A percentile compares a stretch with the other conserved stretches of the same genome.
phyloP scores from a whole-genome alignment of 2,888 invertebrate species.

The Drosophila heteroneura region DNA sequence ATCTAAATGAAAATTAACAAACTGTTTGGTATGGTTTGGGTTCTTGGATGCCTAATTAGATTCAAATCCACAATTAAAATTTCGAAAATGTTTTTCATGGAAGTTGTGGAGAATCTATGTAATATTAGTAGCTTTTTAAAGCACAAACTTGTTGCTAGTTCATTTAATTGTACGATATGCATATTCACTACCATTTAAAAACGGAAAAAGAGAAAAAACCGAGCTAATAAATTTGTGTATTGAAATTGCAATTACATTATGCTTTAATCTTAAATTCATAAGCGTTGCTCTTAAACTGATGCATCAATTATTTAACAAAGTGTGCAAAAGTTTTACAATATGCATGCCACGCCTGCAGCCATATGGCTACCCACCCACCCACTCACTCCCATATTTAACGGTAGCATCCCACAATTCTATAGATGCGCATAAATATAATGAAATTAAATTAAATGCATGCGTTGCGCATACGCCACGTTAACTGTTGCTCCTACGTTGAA shows the following conservation, averaged over 20 bases:
- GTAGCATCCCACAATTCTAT: slow-evolving; percentile 50
- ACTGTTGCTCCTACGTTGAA: slow-evolving; percentile 68
- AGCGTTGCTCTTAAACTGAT: slow-evolving; percentile 49
- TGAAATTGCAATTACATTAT: slow-evolving; percentile 74
- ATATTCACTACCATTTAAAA: slow-evolving; percentile 41
- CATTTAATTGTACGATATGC: slow-evolving; percentile 55
- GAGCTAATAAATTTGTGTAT: slow-evolving; percentile 52
- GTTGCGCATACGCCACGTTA: slow-evolving; percentile 82
- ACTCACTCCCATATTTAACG: slow-evolving; percentile 15
- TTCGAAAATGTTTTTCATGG: neutral
- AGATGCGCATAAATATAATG: slow-evolving; percentile 81
- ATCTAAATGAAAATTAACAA: slow-evolving; percentile 74
- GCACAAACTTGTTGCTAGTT: slow-evolving; percentile 65
- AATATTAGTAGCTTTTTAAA: slow-evolving; percentile 46
- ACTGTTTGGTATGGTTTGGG: slow-evolving; percentile 48
- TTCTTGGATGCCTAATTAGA: slow-evolving; percentile 50
- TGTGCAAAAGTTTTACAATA: slow-evolving; percentile 68
- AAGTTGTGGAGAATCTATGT: slow-evolving; percentile 13
- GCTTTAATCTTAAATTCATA: slow-evolving; percentile 81
- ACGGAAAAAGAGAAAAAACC: slow-evolving; percentile 28
- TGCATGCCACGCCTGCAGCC: slow-evolving; percentile 59
- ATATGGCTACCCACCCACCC: slow-evolving; percentile 8
- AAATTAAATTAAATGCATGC: slow-evolving; percentile 82
- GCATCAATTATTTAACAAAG: slow-evolving; percentile 75
- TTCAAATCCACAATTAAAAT: slow-evolving; percentile 25